Evolutionary conservation across 2,797 vertebrate genomes (phyloP).

Genomic region (Sebastes trivittatus): DNA sequence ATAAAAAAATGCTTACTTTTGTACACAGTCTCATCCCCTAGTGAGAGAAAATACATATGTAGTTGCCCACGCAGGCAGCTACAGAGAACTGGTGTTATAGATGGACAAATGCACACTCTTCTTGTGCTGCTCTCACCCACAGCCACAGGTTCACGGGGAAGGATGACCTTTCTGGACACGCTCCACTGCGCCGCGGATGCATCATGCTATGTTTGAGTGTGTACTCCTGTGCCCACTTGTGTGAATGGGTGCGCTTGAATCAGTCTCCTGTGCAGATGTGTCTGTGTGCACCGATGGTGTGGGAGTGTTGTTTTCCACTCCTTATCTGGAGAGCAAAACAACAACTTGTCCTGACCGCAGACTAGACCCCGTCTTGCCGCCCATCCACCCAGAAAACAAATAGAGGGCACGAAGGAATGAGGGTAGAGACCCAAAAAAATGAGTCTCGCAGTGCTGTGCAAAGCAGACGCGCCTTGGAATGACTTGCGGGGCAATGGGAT

Average conservation of each 20-base stretch:
- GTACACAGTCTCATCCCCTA: neutral
- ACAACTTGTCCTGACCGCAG: slow-evolving; percentile 46
- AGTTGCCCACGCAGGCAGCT: neutral
- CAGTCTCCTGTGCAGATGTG: slow-evolving; percentile 6
- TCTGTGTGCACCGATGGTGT: slow-evolving; percentile 21
- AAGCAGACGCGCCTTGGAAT: slow-evolving; percentile 24
- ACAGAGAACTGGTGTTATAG: neutral
- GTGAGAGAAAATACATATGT: neutral
- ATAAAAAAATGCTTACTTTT: neutral
- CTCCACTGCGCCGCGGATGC: slow-evolving; percentile 26
- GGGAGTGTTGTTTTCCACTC: slow-evolving; percentile 25
- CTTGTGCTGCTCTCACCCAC: neutral
- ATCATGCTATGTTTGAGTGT: slow-evolving; percentile 22
- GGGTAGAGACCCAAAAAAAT: slow-evolving; percentile 37
- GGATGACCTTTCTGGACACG: slow-evolving; percentile 37
- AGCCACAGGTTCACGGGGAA: slow-evolving; percentile 26
- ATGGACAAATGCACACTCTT: slow-evolving; percentile 5
- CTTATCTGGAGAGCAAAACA: slow-evolving; percentile 45
- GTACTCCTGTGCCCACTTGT: slow-evolving; percentile 33
- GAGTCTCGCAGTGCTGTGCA: slow-evolving; percentile 5
- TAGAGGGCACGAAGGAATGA: slow-evolving; percentile 28
- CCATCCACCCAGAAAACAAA: slow-evolving; percentile 67
- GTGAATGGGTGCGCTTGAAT: slow-evolving; percentile 13
- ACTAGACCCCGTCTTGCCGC: slow-evolving; percentile 32
- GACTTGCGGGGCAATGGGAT: slow-evolving; percentile 41